Base-by-base conservation (phyloP, 1,140 invertebrate species). In the Sinella curviseta region DNA sequence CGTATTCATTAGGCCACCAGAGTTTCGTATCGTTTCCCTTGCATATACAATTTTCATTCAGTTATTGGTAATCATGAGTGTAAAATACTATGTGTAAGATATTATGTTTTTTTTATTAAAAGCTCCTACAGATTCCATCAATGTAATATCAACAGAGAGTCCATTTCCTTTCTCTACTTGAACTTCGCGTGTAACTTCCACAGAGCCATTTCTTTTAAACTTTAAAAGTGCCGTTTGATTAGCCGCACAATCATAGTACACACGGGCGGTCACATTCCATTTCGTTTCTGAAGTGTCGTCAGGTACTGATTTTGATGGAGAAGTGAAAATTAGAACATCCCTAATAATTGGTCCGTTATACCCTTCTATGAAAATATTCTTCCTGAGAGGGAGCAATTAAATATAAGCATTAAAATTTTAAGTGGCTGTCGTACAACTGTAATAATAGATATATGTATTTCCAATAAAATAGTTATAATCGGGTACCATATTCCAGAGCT, bases 401-500 rank as follows among this genome's bases (percentile, higher is more conserved):
- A 67, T 80, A 80, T 79, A 54, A 36, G n/a, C n/a, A n/a, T n/a
- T n/a, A n/a, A n/a, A n/a, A n/a, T n/a, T n/a, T n/a, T n/a, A n/a
- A n/a, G n/a, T n/a, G n/a, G n/a, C n/a, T n/a, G n/a, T n/a, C n/a
- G n/a, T n/a, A n/a, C n/a, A n/a, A n/a, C n/a, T n/a, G n/a, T n/a
- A n/a, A n/a, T n/a, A n/a, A n/a, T n/a, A n/a, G n/a, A 36, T 73
- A 39, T 78, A 20, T n/a, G n/a, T n/a, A n/a, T 76, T 33, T 48
- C 26, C 31, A 17, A 35, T 57, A 77, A 31, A 17, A 55, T 60
- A 20, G 57, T 14, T 26, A 60, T 60, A 60, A 17, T 60, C 12
- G 14, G 80, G 86, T 89, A 94, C 95, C 96, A 98, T 74, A 99
- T 92, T 81, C 97, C 97, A 81, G 94, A 89, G 0, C 95, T 96